These are phyloP conservation scores for Nasonia giraulti DNA, from an alignment of 1,140 invertebrate species.

Conservation along the genomic window DNA sequence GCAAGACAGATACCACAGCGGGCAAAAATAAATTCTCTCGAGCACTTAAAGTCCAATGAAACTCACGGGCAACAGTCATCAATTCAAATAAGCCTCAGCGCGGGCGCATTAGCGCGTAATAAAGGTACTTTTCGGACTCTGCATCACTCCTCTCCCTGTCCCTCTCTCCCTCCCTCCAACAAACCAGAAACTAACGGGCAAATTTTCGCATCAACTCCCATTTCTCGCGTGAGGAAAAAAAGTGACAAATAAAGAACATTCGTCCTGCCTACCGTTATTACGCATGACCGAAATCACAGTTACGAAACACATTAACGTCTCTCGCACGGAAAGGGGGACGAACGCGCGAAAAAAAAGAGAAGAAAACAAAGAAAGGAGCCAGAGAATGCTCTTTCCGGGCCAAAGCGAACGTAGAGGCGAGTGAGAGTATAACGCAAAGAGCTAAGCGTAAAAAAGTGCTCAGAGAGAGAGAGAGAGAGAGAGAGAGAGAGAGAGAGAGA, in stretches of 20 bases:
- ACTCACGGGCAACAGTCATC: slow-evolving; percentile 5
- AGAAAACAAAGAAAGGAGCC: slow-evolving; percentile 2
- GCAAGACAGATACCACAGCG: background rate
- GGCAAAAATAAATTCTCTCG: background rate
- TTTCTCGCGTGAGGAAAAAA: background rate
- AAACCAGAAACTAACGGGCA: slow-evolving; percentile 1
- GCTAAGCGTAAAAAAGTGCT: slow-evolving; percentile 8
- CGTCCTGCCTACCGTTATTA: background rate
- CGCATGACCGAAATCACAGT: slow-evolving; percentile 20
- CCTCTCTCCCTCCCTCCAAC: background rate
- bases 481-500: background rate
- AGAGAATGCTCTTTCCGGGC: background rate
- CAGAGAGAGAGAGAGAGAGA: background rate
- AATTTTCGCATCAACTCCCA: slow-evolving; percentile 32
- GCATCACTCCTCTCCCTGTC: too few species aligned
- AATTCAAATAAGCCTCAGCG: slow-evolving; percentile 26
- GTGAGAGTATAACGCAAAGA: background rate
- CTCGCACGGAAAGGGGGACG: background rate
- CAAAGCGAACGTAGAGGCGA: background rate
- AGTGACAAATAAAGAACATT: background rate
- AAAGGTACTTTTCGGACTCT: slow-evolving; percentile 27
- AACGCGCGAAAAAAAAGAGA: background rate
- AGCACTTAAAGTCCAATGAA: slow-evolving; percentile 20
- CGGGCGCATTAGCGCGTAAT: slow-evolving; percentile 33
- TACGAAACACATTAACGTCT: slow-evolving; percentile 35